These are phyloP conservation scores for Bombus sylvicola DNA, from an alignment of 1,140 invertebrate species.

Conservation along the genomic window DNA sequence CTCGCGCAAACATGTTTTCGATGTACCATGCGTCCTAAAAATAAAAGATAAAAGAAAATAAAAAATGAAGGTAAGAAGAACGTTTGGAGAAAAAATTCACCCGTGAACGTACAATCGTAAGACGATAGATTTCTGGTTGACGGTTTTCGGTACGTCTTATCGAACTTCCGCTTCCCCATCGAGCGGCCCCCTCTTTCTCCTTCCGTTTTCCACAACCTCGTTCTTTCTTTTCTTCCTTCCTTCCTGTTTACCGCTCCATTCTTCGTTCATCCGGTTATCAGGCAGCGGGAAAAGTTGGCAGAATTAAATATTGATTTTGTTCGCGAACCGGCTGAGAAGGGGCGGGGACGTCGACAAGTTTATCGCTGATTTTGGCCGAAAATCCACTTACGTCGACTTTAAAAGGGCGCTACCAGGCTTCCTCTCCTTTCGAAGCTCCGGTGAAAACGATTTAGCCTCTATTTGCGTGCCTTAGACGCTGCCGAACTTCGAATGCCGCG, in stretches of 20 bases:
- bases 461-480: neutral
- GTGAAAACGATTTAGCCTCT: constrained; percentile 27
- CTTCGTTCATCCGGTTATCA: constrained; percentile 31
- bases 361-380: constrained; percentile 57
- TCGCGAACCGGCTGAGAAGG: constrained; percentile 28
- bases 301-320: constrained; percentile 71
- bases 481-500: neutral
- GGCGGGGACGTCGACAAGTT: constrained; percentile 25
- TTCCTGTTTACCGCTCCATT: constrained; percentile 21
- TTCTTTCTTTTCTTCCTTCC: constrained; percentile 22
- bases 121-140: constrained; percentile 29
- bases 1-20: neutral
- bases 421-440: neutral
- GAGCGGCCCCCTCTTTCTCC: constrained; percentile 7
- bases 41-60: too few relatives aligned
- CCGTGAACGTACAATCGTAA: neutral
- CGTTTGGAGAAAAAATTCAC: constrained; percentile 30
- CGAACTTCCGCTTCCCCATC: constrained; percentile 25
- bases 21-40: too few relatives aligned
- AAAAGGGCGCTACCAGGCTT: constrained; percentile 31
- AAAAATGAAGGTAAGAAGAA: neutral
- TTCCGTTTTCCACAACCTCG: constrained; percentile 12
- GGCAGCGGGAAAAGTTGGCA: constrained; percentile 56
- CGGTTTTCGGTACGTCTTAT: constrained; percentile 23
- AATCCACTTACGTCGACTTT: constrained; percentile 60